A percentile compares a stretch with the other conserved stretches of the same genome.
Evolutionary conservation across 1,140 invertebrate species (phyloP).

Genomic region (Zeugodacus cucurbitae): DNA sequence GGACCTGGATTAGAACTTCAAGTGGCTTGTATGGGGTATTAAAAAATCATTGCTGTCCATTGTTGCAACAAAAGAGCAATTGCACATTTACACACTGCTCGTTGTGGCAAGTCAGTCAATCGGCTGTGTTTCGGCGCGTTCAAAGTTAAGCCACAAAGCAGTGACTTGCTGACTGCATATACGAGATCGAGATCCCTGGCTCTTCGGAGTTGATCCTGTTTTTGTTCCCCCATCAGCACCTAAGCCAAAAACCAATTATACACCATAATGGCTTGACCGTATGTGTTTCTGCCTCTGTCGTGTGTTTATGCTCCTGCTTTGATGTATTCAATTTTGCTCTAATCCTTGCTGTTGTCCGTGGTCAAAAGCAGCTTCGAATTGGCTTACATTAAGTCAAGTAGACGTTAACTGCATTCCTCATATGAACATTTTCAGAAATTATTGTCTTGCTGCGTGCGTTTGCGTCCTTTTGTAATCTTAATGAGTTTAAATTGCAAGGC

Average conservation of each 20-base stretch:
- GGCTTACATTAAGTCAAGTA: conserved; percentile 41
- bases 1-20: conserved; percentile 4
- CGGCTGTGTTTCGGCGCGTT: neutral
- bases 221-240: neutral
- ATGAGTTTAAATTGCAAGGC: conserved; percentile 23
- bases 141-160: conserved; percentile 21
- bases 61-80: neutral
- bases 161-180: conserved; percentile 28
- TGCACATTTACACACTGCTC: neutral
- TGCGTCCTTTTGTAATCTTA: conserved; percentile 24
- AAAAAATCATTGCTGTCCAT: conserved; percentile 6
- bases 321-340: neutral
- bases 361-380: conserved; percentile 16
- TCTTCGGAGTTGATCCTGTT: neutral
- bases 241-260: conserved; percentile 25
- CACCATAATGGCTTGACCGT: neutral
- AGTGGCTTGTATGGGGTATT: neutral
- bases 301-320: neutral
- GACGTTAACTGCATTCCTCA: neutral
- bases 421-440: neutral
- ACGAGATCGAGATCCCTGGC: neutral
- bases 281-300: too few relatives aligned
- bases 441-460: neutral
- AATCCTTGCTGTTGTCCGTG: neutral
- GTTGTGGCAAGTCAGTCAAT: neutral